A percentile compares a stretch with the other conserved stretches of the same genome.
Evolutionary conservation across 2,888 invertebrate species (phyloP).

Genomic region (Pristionchus japonicus): DNA sequence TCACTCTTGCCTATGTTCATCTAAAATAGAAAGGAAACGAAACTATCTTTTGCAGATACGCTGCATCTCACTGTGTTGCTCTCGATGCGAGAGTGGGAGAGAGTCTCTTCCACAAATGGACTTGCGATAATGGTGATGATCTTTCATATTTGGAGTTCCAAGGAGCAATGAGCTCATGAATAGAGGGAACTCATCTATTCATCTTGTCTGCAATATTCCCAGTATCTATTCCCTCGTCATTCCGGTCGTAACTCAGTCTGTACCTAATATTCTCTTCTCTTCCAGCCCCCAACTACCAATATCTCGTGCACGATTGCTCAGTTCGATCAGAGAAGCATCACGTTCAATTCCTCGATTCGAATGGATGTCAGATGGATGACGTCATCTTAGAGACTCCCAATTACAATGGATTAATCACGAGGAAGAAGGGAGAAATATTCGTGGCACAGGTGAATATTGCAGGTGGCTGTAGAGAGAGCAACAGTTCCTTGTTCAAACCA

Average conservation of each 20-base stretch:
- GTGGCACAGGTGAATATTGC: constrained; percentile 46
- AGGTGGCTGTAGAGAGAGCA: neutral
- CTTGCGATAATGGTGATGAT: constrained; percentile 67
- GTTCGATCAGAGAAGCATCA: constrained; percentile 65
- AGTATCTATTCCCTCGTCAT: too few species aligned
- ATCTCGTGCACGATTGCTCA: constrained; percentile 71
- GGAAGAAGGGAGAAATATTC: constrained; percentile 49
- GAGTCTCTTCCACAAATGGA: constrained; percentile 73
- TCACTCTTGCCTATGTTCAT: neutral
- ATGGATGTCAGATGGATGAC: constrained; percentile 72
- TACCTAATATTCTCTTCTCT: neutral
- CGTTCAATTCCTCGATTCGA: constrained; percentile 66
- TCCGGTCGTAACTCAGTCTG: too few species aligned
- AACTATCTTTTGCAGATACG: constrained; percentile 52
- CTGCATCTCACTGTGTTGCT: constrained; percentile 70
- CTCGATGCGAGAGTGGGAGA: constrained; percentile 73
- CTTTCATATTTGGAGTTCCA: constrained; percentile 28
- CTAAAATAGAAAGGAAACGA: neutral
- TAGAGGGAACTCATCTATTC: too few species aligned
- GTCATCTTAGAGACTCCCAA: constrained; percentile 72
- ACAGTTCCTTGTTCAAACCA: too few species aligned
- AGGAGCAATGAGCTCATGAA: too few species aligned
- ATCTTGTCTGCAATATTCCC: too few species aligned
- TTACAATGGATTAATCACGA: constrained; percentile 79
- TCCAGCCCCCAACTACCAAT: constrained; percentile 71